Evolutionary conservation across 2,888 invertebrate genomes (phyloP).

Genomic region (Sepiola atlantica): DNA sequence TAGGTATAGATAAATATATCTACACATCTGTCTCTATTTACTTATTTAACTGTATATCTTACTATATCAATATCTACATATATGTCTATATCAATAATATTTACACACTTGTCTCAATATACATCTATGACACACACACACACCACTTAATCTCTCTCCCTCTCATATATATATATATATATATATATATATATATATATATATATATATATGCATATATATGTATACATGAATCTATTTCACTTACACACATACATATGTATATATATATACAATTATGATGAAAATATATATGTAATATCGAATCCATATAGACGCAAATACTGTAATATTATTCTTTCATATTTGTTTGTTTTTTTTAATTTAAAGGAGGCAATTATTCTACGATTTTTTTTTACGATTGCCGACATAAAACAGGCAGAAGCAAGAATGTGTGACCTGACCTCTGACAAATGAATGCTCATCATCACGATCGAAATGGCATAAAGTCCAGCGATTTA

Average conservation of each 20-base stretch:
- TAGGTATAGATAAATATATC: too few relatives aligned
- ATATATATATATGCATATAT: too few relatives aligned
- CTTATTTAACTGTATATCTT: not conserved
- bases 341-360: too few relatives aligned
- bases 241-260: too few relatives aligned
- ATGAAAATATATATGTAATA: not conserved
- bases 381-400: not conserved
- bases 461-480: constrained; percentile 11
- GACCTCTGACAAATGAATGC: not conserved
- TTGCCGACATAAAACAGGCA: not conserved
- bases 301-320: not conserved
- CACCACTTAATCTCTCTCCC: too few relatives aligned
- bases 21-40: not conserved
- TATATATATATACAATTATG: not conserved
- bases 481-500: not conserved
- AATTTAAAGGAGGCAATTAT: too few relatives aligned
- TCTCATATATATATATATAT: too few relatives aligned
- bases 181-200: too few relatives aligned
- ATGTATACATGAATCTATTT: too few relatives aligned
- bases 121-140: too few relatives aligned
- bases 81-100: not conserved
- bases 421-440: not conserved
- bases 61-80: not conserved
- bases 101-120: too few relatives aligned
- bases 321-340: not conserved